Conservation (phyloP, 2,888 invertebrate genomes). For the Drosophila nigricruria region DNA sequence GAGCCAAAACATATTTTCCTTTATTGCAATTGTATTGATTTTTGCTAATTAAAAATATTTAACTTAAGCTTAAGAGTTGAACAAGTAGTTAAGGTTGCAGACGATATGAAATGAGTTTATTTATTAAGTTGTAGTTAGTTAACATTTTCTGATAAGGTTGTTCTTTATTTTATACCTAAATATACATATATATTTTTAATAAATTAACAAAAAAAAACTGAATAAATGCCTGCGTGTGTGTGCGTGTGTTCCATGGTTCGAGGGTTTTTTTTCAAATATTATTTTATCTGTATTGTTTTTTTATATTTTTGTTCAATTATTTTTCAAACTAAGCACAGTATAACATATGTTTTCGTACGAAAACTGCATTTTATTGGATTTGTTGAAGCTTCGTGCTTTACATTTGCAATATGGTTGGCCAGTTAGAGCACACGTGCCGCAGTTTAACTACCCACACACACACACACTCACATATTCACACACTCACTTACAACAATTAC, state of each 20-base stretch:
- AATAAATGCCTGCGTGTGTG: conserved; percentile 32
- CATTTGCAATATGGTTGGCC: conserved; percentile 27
- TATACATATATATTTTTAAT: conserved; percentile 38
- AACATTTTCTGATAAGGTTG: conserved; percentile 36
- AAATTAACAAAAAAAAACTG: conserved; percentile 41
- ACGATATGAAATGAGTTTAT: conserved; percentile 22
- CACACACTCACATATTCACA: not conserved
- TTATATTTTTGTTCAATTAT: not conserved
- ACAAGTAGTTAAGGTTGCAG: conserved; percentile 34
- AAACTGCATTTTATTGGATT: conserved; percentile 17
- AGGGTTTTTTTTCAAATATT: conserved; percentile 21
- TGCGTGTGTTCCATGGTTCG: conserved; percentile 35
- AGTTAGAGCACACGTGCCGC: conserved; percentile 8
- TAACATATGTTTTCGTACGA: conserved; percentile 1
- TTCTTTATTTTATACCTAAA: conserved; percentile 47
- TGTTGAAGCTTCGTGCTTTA: conserved; percentile 30
- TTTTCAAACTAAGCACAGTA: conserved; percentile 6
- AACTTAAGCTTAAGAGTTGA: conserved; percentile 21
- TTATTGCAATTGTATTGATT: conserved; percentile 23
- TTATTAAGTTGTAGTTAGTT: conserved; percentile 53
- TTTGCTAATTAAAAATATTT: conserved; percentile 6
- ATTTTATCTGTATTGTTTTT: conserved; percentile 1
- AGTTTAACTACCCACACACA: conserved; percentile 14
- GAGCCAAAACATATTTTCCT: conserved; percentile 38
- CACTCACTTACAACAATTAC: not conserved